Conservation (phyloP, 2,797 vertebrate genomes). For the Poeciliopsis infans region DNA sequence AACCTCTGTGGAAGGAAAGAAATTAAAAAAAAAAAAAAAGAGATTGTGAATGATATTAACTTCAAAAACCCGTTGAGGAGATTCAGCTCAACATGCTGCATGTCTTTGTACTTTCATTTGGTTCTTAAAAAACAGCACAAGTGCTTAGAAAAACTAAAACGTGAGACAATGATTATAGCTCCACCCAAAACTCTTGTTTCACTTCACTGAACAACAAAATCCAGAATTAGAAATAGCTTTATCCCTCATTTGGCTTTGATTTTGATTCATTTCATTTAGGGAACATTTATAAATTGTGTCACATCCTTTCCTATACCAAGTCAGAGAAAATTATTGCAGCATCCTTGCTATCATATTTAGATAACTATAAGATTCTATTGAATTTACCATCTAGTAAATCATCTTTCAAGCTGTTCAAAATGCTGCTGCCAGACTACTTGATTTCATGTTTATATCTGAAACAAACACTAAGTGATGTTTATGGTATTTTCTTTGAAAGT, state of each 20-base stretch:
- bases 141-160: too few relatives aligned
- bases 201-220: background rate
- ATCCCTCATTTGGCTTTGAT: background rate
- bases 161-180: background rate
- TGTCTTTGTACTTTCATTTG: too few relatives aligned
- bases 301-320: background rate
- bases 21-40: background rate
- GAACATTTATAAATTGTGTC: background rate
- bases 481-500: conserved; percentile 6
- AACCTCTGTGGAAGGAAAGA: conserved; percentile 60
- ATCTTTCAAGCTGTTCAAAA: background rate
- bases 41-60: background rate
- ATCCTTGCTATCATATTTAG: background rate
- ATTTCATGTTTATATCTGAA: conserved; percentile 25
- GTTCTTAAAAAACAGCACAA: too few relatives aligned
- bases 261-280: background rate
- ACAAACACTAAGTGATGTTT: conserved; percentile 5
- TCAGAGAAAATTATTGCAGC: background rate
- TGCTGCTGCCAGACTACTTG: background rate
- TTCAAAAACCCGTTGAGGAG: background rate
- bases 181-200: background rate
- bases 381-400: background rate
- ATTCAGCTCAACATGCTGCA: background rate
- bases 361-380: background rate
- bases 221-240: background rate